A percentile compares a stretch with the other conserved stretches of the same genome.
phyloP scores from a whole-genome alignment of 2,113 vertebrate species.

The Apaloderma vittatum region DNA sequence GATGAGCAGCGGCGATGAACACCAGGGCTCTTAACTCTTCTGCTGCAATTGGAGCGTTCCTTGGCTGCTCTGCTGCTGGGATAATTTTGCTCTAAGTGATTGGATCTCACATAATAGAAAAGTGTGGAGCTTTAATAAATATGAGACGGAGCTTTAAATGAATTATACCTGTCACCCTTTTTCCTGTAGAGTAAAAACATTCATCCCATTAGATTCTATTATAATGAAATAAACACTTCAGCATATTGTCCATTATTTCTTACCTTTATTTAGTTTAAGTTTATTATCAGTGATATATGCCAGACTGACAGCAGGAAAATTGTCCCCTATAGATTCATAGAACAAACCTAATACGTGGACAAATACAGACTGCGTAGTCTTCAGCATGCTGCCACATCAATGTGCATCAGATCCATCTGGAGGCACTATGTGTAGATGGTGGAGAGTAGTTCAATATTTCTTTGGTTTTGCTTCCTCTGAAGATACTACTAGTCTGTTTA shows the following conservation, averaged over 20 bases:
- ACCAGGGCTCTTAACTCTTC: not conserved
- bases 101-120: not conserved
- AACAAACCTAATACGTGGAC: not conserved
- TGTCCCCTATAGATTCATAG: not conserved
- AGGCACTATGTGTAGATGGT: not conserved
- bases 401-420: accelerated
- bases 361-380: not conserved
- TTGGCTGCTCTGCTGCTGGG: not conserved
- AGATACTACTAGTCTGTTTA: not conserved
- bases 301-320: constrained; percentile 43
- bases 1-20: accelerated
- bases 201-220: constrained; percentile 31
- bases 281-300: constrained; percentile 30
- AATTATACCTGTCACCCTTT: constrained; percentile 63
- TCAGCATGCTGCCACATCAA: not conserved
- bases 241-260: constrained; percentile 13
- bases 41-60: not conserved
- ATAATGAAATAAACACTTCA: constrained; percentile 34
- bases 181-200: constrained; percentile 46
- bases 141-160: constrained; percentile 56
- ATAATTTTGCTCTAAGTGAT: not conserved
- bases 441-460: not conserved
- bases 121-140: constrained; percentile 28
- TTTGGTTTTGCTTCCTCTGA: not conserved
- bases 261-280: constrained; percentile 39